Base-by-base conservation (phyloP, 2,888 invertebrate species). In the Diplolepis rosae region DNA sequence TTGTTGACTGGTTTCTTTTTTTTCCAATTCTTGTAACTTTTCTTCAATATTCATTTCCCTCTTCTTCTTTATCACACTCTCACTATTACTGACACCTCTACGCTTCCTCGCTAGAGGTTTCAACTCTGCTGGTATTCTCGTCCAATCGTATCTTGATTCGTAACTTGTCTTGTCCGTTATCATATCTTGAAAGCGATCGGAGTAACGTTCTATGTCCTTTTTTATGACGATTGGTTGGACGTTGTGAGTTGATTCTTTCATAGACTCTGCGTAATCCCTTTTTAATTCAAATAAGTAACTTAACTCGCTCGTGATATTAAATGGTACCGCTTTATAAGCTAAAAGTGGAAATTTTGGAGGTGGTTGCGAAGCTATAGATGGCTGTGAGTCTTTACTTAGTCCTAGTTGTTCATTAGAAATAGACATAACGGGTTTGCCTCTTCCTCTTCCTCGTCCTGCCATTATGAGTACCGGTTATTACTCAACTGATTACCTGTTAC, bases 241-340 rank as follows among this genome's bases (percentile, higher is more conserved):
- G 81, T 91, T 92, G 6, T 92, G 91, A 0, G 92, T 91, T 0
- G 94, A 94, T 70, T 94, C 93, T 68, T 93, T 92, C 89, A 94
- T 91, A 79, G 91, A 92, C 77, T 93, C 94, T 9, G 94, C 91
- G 79, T 93, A 94, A 79, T 94, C 93, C 80, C 94, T 93, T 82
- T 94, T 93, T 74, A 95, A 91, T 51, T 94, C 92, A 11, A 94
- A 88, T 87, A 94, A 91, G 82, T 94, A 95, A 79, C 93, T 93
- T 24, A 92, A 91, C 35, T 94, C 92, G 77, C 84, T 77, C 66
- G 85, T 82, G 0, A 85, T 68, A 6, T 74, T 76, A 3, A 90
- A 83, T 1, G 90, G 88, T 1, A 89, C 84, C 9, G 91, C 89
- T 72, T 89, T 90, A 76, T 87, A 89, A n/a, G 90, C 89, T 51